Evolutionary conservation across 2,113 vertebrate species (phyloP).

Genomic region (Scophthalmus maximus): DNA sequence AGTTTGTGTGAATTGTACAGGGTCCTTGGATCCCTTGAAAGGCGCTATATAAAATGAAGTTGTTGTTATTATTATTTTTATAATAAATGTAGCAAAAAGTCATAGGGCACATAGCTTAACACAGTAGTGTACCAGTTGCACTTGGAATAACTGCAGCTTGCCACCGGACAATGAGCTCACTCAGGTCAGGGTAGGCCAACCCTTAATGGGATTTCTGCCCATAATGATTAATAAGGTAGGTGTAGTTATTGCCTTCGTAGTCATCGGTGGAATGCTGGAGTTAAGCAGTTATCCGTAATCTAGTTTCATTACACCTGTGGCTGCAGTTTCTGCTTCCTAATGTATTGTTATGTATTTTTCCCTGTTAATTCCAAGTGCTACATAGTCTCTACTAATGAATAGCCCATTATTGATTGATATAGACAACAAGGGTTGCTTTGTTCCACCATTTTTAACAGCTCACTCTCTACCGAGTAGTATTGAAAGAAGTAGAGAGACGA

Average conservation of each 20-base stretch:
- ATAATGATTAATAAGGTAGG: constrained; percentile 78
- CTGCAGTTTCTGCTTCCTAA: constrained; percentile 31
- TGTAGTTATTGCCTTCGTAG: constrained; percentile 60
- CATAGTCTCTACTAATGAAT: constrained; percentile 60
- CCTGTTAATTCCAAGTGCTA: constrained; percentile 21
- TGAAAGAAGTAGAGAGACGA: background rate
- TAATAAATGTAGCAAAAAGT: constrained; percentile 75
- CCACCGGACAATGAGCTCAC: constrained; percentile 66
- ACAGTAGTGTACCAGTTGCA: constrained; percentile 20
- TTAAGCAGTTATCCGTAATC: constrained; percentile 56
- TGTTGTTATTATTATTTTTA: no score
- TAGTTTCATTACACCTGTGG: constrained; percentile 43
- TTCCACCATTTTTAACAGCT: constrained; percentile 30
- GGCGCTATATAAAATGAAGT: no score
- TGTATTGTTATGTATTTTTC: constrained; percentile 42
- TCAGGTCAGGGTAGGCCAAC: constrained; percentile 58
- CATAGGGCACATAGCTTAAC: constrained; percentile 61
- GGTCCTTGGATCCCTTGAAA: no score
- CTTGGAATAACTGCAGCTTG: constrained; percentile 38
- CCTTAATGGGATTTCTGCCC: constrained; percentile 72
- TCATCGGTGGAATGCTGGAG: constrained; percentile 61
- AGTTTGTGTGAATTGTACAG: no score
- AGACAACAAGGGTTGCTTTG: constrained; percentile 60
- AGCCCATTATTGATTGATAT: constrained; percentile 52
- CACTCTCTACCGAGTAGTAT: constrained; percentile 1